phyloP scores from a whole-genome alignment of 2,797 vertebrate species.

The Streptopelia turtur region DNA sequence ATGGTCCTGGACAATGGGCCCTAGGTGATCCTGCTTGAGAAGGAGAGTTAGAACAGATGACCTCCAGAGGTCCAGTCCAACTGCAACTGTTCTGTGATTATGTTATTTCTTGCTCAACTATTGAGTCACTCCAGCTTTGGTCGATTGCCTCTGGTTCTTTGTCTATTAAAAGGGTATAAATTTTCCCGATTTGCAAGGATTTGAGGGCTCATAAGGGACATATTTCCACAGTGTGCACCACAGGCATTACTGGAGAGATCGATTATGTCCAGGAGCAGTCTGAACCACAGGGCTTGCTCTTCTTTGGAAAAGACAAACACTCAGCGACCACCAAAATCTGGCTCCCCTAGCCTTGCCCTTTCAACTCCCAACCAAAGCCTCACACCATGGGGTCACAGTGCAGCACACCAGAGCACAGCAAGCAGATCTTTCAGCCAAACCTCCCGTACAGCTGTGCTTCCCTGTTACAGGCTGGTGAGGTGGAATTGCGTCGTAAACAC shows the following conservation, averaged over 20 bases:
- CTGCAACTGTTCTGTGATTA: not conserved
- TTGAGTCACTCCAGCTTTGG: not conserved
- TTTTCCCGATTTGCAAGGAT: not conserved
- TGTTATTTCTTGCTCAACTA: not conserved
- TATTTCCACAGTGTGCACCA: not conserved
- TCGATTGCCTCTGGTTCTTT: not conserved
- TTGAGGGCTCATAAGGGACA: not conserved
- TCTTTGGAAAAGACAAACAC: not conserved
- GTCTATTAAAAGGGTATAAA: not conserved
- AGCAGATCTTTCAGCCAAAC: not conserved
- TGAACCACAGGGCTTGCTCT: not conserved
- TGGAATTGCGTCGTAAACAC: not conserved
- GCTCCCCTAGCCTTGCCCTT: not conserved
- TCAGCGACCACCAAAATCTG: not conserved
- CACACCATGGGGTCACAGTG: rapidly evolving
- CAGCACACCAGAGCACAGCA: rapidly evolving
- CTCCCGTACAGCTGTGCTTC: not conserved
- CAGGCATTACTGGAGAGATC: not conserved
- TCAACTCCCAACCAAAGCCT: not conserved
- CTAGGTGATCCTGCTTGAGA: not conserved
- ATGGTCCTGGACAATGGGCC: not conserved
- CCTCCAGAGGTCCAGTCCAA: not conserved
- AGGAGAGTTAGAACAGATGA: not conserved
- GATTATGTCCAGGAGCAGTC: not conserved
- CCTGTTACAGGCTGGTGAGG: not conserved